These are phyloP conservation scores for Spizaetus ornatus DNA, from an alignment of 2,113 vertebrate genomes.

Conservation along the genomic window DNA sequence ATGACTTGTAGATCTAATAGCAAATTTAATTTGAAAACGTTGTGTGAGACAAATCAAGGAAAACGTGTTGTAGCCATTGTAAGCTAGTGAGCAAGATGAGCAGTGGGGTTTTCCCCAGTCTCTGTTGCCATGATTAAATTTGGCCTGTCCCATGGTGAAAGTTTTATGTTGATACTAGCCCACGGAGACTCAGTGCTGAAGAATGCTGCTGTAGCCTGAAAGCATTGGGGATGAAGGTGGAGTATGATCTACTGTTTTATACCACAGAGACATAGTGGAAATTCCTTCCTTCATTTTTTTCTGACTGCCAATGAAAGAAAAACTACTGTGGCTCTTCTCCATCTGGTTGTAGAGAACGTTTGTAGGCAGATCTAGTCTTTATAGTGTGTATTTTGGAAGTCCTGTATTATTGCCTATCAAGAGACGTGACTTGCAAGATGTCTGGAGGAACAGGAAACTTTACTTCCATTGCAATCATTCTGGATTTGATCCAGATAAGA, in stretches of 20 bases:
- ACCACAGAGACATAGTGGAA: background rate
- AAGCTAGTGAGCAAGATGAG: background rate
- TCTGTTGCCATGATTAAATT: background rate
- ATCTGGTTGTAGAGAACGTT: background rate
- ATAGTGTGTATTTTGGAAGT: background rate
- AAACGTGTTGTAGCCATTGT: background rate
- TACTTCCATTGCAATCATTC: background rate
- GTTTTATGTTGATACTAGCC: background rate
- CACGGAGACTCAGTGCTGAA: background rate
- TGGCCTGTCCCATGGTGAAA: background rate
- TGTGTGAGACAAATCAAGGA: background rate
- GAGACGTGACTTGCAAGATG: background rate
- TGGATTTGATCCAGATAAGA: background rate
- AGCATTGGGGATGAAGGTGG: background rate
- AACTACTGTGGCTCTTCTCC: background rate
- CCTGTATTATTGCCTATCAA: background rate
- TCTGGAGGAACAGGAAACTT: background rate
- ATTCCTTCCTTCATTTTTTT: background rate
- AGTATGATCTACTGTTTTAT: background rate
- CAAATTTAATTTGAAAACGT: background rate
- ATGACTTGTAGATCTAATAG: background rate
- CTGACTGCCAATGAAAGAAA: background rate
- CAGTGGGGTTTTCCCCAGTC: background rate
- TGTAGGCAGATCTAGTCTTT: background rate
- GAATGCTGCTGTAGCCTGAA: background rate